Evolutionary conservation across 2,888 invertebrate species (phyloP), one percentile per base, ranked within the genome.

Genomic region (Daptonema setosum): DNA sequence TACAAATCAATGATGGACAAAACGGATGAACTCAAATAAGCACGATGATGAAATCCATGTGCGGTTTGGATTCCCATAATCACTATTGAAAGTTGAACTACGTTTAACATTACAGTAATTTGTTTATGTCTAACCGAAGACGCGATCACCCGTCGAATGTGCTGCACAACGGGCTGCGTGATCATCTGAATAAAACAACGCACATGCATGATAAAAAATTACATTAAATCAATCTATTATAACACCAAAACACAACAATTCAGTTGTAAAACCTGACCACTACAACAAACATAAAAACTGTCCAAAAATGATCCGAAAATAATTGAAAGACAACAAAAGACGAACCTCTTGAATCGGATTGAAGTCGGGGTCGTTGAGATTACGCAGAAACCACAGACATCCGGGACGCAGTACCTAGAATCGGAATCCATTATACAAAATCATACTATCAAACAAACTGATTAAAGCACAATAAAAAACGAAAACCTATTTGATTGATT

Each of bases 331-430:
- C n/a, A n/a, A n/a, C n/a, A n/a, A n/a, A n/a, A n/a, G 26, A 5
- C 51, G 3, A 35, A 77, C 77, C 72, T 78, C 88, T 76, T 88
- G 91, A 60, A 97, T 91, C 8, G 97, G 97, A 75, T 93, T 95
- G 68, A 97, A 97, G 68, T 97, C 95, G 0, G 97, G 95, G 75
- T 97, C 95, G 73, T 97, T 97, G 58, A 97, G 78, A 72, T 97
- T 97, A 63, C 93, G 80, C 64, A 97, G 77, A 73, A 97, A 97
- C 95, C 95, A 97, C 1, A 97, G 76, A 0, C 95, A 91, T 0
- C 97, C 97, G 0, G 97, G 97, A 55, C 97, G 78, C 43, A 97
- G 71, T 0, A 93, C 87, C n/a, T n/a, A n/a, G n/a, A n/a, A n/a
- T n/a, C n/a, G n/a, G n/a, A n/a, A n/a, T n/a, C n/a, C n/a, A n/a